Evolutionary conservation across 2,888 invertebrate species (phyloP).

Genomic region (Nemurella pictetii): DNA sequence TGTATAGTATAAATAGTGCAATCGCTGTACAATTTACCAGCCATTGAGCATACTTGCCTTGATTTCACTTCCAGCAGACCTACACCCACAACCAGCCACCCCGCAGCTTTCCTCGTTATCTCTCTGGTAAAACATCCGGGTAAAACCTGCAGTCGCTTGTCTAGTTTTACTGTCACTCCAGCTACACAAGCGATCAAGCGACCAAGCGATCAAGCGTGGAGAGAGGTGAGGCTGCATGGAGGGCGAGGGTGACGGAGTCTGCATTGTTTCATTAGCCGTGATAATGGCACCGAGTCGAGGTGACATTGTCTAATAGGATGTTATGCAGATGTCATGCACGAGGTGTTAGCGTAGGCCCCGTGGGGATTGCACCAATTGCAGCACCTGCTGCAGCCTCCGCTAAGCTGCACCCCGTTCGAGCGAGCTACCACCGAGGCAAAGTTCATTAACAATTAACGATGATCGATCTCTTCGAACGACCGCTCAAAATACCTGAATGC

Average conservation of each 20-base stretch:
- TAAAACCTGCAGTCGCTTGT: not conserved
- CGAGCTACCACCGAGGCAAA: no score
- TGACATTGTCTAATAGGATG: constrained; percentile 24
- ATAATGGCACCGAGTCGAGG: not conserved
- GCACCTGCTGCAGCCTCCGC: constrained; percentile 24
- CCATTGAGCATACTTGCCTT: not conserved
- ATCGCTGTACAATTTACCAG: no score
- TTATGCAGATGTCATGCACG: constrained; percentile 24
- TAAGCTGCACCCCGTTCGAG: no score
- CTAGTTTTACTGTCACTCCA: no score
- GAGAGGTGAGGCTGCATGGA: not conserved
- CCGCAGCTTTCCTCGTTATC: not conserved
- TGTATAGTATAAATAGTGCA: no score
- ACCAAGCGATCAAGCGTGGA: not conserved
- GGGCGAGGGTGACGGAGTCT: not conserved
- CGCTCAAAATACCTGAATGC: not conserved
- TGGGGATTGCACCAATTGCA: constrained; percentile 11
- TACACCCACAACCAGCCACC: not conserved
- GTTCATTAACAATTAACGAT: no score
- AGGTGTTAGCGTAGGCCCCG: constrained; percentile 29
- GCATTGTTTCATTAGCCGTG: constrained; percentile 22
- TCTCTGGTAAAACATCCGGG: not conserved
- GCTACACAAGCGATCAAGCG: not conserved
- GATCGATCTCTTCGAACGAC: no score
- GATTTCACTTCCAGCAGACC: not conserved